A percentile compares a stretch with the other conserved stretches of the same genome.
Evolutionary conservation across 2,888 invertebrate genomes (phyloP).

Genomic region (Agonopterix alstromeriana): DNA sequence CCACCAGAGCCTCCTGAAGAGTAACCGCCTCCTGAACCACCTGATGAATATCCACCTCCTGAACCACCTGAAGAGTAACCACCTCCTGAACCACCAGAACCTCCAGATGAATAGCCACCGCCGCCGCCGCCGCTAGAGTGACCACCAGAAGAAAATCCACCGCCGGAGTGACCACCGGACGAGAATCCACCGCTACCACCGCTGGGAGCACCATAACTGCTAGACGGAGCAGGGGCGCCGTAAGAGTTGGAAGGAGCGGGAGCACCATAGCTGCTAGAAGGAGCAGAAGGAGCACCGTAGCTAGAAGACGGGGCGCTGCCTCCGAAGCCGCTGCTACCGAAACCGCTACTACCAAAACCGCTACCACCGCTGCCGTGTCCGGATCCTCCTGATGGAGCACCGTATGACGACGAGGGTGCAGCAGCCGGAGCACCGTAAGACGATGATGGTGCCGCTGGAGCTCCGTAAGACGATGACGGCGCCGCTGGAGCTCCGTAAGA

Average conservation of each 20-base stretch:
- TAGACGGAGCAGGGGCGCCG: slow-evolving; percentile 31
- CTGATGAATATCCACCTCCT: slow-evolving; percentile 19
- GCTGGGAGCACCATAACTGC: slow-evolving; percentile 15
- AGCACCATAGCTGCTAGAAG: slow-evolving; percentile 31
- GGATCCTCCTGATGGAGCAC: slow-evolving; percentile 44
- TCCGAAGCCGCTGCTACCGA: slow-evolving; percentile 18
- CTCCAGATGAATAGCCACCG: slow-evolving; percentile 78
- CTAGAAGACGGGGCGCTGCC: slow-evolving; percentile 41
- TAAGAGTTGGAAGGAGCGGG: slow-evolving; percentile 36
- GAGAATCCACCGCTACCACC: slow-evolving; percentile 14
- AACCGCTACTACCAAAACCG: slow-evolving; percentile 5
- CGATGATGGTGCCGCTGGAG: slow-evolving; percentile 27
- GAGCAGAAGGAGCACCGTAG: slow-evolving; percentile 55
- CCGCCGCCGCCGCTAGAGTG: slow-evolving; percentile 18
- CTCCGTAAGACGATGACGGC: slow-evolving; percentile 36
- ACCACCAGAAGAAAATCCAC: slow-evolving; percentile 29
- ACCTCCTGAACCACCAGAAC: slow-evolving; percentile 63
- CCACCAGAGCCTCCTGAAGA: slow-evolving; percentile 30
- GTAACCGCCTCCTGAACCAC: slow-evolving; percentile 24
- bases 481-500: slow-evolving; percentile 34
- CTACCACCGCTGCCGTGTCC: slow-evolving; percentile 25
- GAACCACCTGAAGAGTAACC: slow-evolving; percentile 30
- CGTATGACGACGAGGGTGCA: slow-evolving; percentile 47
- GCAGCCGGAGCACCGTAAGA: slow-evolving; percentile 32
- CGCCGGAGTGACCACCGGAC: slow-evolving; percentile 18